Base-by-base conservation (phyloP, 2,113 vertebrate species). In the Oreocharis arfaki region DNA sequence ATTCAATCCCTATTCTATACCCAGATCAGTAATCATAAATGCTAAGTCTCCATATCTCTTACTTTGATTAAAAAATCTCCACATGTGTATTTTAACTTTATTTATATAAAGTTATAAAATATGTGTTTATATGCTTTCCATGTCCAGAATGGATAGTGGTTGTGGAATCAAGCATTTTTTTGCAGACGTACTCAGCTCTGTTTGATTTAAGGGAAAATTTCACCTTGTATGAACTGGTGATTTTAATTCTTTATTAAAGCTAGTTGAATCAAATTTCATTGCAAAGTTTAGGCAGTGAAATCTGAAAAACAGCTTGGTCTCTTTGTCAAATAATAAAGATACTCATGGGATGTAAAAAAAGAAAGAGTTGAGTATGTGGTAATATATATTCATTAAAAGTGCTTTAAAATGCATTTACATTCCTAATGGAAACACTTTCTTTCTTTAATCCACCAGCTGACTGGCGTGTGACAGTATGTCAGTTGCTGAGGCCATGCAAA, bases 371-470 rank as follows among this genome's bases (percentile, higher is more conserved):
- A 67, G 59, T 59, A 52, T 56, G 19, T 42, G n/a, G 11, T 61
- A 78, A 80, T 95, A 91, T 22, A 12, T 94, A 90, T 80, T 91
- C 84, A 70, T 74, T 41, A 79, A 65, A 71, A 70, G 49, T 90
- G 23, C 46, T 84, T 90, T 65, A 61, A 95, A 96, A 91, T 57
- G 49, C 57, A 93, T 79, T 94, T 95, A 44, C 42, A 56, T 84
- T 61, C 50, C n/a, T 88, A 70, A 87, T 88, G 78, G 69, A 93
- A 96, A 70, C 15, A 9, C 73, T 74, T 90, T 79, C 73, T 74
- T 90, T 79, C 69, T 87, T 57, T 84, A 80, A 88, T 92, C 63
- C 22, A 63, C 33, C 27, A 73, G 28, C 59, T 93, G 95, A 88
- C 47, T 96, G 87, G 80, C 0, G 1, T 71, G 55, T 96, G 93